Evolutionary conservation across 2,888 invertebrate species (phyloP).

Genomic region (Phalangium opilio): DNA sequence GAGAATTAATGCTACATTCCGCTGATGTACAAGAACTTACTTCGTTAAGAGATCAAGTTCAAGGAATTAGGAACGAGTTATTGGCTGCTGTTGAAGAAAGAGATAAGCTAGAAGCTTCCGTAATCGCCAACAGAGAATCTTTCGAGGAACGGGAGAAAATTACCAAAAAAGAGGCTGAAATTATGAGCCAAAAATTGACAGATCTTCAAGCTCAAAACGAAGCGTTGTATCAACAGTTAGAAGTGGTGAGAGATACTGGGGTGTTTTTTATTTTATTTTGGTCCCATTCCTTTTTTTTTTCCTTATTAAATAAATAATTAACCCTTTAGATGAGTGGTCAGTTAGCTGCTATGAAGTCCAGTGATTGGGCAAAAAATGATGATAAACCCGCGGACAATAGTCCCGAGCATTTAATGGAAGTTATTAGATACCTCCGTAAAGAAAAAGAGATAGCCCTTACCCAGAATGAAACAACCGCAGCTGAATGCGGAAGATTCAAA

Average conservation of each 20-base stretch:
- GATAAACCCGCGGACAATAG: constrained; percentile 31
- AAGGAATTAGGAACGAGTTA: constrained; percentile 8
- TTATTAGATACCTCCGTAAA: constrained; percentile 54
- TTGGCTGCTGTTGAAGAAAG: constrained; percentile 32
- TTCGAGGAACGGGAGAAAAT: constrained; percentile 51
- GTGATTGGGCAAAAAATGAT: constrained; percentile 12
- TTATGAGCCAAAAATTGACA: constrained; percentile 48
- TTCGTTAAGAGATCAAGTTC: constrained; percentile 27
- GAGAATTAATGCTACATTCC: constrained; percentile 35
- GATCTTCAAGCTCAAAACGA: constrained; percentile 66
- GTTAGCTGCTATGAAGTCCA: constrained; percentile 39
- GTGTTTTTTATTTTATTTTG: too few relatives aligned
- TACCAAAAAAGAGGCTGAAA: constrained; percentile 45
- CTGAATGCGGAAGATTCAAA: constrained; percentile 61
- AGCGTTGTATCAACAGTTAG: constrained; percentile 67
- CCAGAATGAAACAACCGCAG: constrained; percentile 67
- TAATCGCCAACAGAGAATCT: constrained; percentile 43
- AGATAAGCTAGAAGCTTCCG: not conserved
- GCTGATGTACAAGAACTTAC: constrained; percentile 32
- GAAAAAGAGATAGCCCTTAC: constrained; percentile 80
- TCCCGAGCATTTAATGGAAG: constrained; percentile 66
- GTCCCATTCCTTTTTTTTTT: too few relatives aligned
- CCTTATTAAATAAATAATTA: too few relatives aligned
- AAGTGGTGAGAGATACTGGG: constrained; percentile 43
- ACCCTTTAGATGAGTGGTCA: constrained; percentile 46